These are phyloP conservation scores for Torymus aiolomorphi DNA, from an alignment of 2,888 invertebrate species.

Conservation along the genomic window DNA sequence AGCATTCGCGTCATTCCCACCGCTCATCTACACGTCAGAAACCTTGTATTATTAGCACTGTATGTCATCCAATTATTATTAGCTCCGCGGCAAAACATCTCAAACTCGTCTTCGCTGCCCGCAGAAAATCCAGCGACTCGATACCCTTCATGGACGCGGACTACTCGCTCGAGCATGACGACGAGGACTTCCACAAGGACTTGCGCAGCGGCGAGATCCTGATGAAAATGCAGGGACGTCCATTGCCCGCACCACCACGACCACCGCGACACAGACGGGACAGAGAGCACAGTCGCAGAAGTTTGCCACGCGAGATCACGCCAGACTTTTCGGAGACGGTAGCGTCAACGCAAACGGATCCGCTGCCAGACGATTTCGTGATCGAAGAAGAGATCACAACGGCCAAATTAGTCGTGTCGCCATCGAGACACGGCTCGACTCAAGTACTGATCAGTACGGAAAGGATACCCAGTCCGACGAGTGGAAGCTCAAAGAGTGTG, in stretches of 20 bases:
- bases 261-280: conserved; percentile 82
- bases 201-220: conserved; percentile 86
- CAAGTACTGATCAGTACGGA: conserved; percentile 72
- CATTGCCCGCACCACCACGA: conserved; percentile 90
- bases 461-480: conserved; percentile 68
- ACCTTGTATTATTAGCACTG: too few species aligned
- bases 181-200: conserved; percentile 76
- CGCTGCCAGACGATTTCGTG: conserved; percentile 85
- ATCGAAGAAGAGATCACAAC: conserved; percentile 73
- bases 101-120: too few species aligned
- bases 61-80: too few species aligned
- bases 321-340: conserved; percentile 79
- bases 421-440: conserved; percentile 69
- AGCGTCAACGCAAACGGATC: conserved; percentile 91
- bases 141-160: conserved; percentile 82
- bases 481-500: conserved; percentile 36
- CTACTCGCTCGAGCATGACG: conserved; percentile 70
- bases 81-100: too few species aligned
- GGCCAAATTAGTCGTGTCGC: conserved; percentile 70
- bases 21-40: background rate
- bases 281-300: conserved; percentile 26
- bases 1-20: too few species aligned
- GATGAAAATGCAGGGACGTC: conserved; percentile 89
- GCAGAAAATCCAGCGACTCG: conserved; percentile 58
- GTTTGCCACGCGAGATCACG: conserved; percentile 57